phyloP scores from a whole-genome alignment of 1,140 invertebrate species.

The Micrasema minimum region DNA sequence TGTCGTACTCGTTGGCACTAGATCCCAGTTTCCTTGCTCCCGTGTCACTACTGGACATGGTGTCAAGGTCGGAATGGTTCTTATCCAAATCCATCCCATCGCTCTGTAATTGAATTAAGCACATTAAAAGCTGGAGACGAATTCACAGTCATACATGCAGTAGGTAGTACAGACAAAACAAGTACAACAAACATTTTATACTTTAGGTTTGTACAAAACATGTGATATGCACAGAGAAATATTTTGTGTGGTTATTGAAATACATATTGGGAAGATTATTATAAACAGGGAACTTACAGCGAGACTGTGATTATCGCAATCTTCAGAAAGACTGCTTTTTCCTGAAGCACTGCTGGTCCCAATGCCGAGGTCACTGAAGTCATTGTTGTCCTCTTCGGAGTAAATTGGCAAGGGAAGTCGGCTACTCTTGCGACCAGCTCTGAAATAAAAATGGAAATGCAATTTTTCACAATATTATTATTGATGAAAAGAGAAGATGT shows the following conservation, averaged over 20 bases:
- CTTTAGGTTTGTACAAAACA: no score
- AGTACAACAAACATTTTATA: background rate
- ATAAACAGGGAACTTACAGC: constrained; percentile 66
- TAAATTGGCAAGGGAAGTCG: constrained; percentile 74
- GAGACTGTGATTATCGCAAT: constrained; percentile 77
- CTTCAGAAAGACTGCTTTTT: constrained; percentile 77
- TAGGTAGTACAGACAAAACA: background rate
- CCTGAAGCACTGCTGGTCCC: constrained; percentile 80
- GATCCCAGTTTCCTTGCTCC: constrained; percentile 63
- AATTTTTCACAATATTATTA: no score
- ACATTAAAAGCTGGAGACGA: constrained; percentile 35
- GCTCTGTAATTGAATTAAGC: constrained; percentile 66
- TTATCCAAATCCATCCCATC: constrained; percentile 74
- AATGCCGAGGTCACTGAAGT: constrained; percentile 84
- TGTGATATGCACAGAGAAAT: no score
- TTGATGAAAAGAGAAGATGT: no score
- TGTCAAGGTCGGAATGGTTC: constrained; percentile 72
- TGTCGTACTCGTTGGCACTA: constrained; percentile 70
- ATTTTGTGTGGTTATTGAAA: no score
- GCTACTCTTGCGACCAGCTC: constrained; percentile 68
- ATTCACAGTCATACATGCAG: background rate
- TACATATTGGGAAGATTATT: background rate
- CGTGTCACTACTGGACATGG: constrained; percentile 62
- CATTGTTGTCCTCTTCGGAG: constrained; percentile 81
- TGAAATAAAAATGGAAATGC: constrained; percentile 56